Percentiles rank a stretch among this genome's conserved stretches.
These are phyloP conservation scores for Cheilosia pagana DNA, from an alignment of 2,888 invertebrate genomes.

Conservation along the genomic window DNA sequence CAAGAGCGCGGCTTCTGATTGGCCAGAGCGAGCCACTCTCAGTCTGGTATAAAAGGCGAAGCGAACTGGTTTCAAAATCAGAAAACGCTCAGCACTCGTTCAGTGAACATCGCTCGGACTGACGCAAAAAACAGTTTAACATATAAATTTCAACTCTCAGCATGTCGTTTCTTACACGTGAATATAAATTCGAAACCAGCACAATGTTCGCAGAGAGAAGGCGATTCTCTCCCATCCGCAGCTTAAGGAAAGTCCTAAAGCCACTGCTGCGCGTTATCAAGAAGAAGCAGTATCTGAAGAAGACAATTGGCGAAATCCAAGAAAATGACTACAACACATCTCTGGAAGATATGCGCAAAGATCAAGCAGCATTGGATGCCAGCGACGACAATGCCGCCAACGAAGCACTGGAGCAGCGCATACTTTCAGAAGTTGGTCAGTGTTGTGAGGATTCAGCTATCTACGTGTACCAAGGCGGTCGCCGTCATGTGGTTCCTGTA, in stretches of 20 bases:
- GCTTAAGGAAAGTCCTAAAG: constrained; percentile 81
- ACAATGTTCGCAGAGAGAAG: constrained; percentile 78
- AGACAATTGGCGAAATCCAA: constrained; percentile 81
- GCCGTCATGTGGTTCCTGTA: constrained; percentile 81
- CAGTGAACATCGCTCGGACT: constrained; percentile 33
- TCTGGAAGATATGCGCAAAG: constrained; percentile 82
- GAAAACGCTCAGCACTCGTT: constrained; percentile 77
- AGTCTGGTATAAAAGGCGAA: constrained; percentile 77
- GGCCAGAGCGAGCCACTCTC: constrained; percentile 44
- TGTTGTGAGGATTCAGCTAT: constrained; percentile 88
- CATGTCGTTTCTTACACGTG: constrained; percentile 81
- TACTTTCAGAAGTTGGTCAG: constrained; percentile 88
- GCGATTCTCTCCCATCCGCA: constrained; percentile 80
- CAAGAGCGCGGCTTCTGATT: constrained; percentile 62
- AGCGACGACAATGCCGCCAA: constrained; percentile 85
- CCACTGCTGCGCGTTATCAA: constrained; percentile 81
- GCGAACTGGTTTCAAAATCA: constrained; percentile 75
- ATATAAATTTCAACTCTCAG: constrained; percentile 14
- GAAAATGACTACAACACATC: constrained; percentile 80
- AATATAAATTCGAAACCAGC: constrained; percentile 81
- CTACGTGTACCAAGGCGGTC: constrained; percentile 86
- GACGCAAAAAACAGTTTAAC: constrained; percentile 1
- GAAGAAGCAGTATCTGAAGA: constrained; percentile 81
- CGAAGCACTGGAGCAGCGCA: constrained; percentile 90
- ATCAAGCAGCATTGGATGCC: constrained; percentile 78